Evolutionary conservation across 2,797 vertebrate species (phyloP).

Genomic region (Neoniphon sammara): DNA sequence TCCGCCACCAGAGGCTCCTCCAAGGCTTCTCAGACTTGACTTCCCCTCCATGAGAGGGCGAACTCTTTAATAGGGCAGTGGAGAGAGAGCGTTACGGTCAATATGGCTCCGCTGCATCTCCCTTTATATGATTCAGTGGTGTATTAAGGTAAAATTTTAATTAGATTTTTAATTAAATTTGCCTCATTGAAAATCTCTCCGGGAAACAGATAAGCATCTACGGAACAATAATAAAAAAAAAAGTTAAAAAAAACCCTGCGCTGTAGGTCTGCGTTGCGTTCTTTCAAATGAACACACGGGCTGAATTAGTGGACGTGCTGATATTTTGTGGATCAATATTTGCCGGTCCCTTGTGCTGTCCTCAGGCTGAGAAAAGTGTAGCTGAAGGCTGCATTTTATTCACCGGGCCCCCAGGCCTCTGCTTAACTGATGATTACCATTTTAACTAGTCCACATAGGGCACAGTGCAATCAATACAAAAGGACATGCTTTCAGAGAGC

Average conservation of each 20-base stretch:
- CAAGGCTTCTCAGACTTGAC: slow-evolving; percentile 13
- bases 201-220: slow-evolving; percentile 35
- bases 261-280: background rate
- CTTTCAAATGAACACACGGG: slow-evolving; percentile 35
- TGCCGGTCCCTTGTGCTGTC: slow-evolving; percentile 38
- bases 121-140: slow-evolving; percentile 36
- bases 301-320: slow-evolving; percentile 37
- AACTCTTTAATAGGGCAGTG: slow-evolving; percentile 36
- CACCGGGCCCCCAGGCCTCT: slow-evolving; percentile 24
- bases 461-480: slow-evolving; percentile 33
- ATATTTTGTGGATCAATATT: slow-evolving; percentile 63
- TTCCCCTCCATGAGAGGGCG: slow-evolving; percentile 18
- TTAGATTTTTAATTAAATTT: slow-evolving; percentile 67
- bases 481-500: slow-evolving; percentile 29
- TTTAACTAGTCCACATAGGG: slow-evolving; percentile 57
- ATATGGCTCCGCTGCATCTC: slow-evolving; percentile 23
- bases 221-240: slow-evolving; percentile 36
- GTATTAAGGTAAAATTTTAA: slow-evolving; percentile 47
- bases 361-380: slow-evolving; percentile 38
- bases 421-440: slow-evolving; percentile 61
- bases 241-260: slow-evolving; percentile 30
- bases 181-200: slow-evolving; percentile 47
- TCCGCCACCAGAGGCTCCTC: slow-evolving; percentile 29
- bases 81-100: slow-evolving; percentile 35
- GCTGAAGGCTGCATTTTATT: slow-evolving; percentile 55